Evolutionary conservation across 2,888 invertebrate species (phyloP).

Genomic region (Tachystola acroxantha): DNA sequence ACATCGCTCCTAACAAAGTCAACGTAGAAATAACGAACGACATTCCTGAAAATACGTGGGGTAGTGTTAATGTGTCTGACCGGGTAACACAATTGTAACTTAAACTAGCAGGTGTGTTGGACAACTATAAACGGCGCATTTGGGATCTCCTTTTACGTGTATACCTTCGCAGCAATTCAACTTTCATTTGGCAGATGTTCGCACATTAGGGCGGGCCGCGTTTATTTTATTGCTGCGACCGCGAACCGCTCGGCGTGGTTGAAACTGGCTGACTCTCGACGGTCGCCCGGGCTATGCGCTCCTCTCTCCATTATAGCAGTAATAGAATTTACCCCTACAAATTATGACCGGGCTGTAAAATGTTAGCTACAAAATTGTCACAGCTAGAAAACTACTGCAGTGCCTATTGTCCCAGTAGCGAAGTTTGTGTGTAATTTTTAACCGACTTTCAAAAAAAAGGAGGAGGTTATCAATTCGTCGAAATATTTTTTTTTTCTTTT

Average conservation of each 20-base stretch:
- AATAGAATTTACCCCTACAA: conserved; percentile 34
- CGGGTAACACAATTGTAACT: background rate
- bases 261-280: conserved; percentile 35
- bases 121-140: conserved; percentile 33
- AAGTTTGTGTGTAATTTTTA: no score
- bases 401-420: no score
- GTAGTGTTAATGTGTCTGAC: background rate
- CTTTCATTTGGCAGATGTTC: conserved; percentile 34
- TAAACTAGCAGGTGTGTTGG: conserved; percentile 13
- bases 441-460: no score
- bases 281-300: conserved; percentile 16
- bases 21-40: background rate
- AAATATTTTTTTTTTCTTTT: no score
- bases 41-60: no score
- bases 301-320: conserved; percentile 26
- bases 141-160: conserved; percentile 18
- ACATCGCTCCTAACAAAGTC: no score
- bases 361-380: no score
- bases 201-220: conserved; percentile 35
- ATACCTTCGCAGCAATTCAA: conserved; percentile 30
- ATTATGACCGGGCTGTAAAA: no score
- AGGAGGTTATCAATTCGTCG: no score
- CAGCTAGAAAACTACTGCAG: no score
- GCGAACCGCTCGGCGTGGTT: conserved; percentile 17
- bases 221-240: conserved; percentile 47